Evolutionary conservation across 2,797 vertebrate species (phyloP), one percentile per base, ranked within the genome.

Genomic region (Philypnodon macrostomus): DNA sequence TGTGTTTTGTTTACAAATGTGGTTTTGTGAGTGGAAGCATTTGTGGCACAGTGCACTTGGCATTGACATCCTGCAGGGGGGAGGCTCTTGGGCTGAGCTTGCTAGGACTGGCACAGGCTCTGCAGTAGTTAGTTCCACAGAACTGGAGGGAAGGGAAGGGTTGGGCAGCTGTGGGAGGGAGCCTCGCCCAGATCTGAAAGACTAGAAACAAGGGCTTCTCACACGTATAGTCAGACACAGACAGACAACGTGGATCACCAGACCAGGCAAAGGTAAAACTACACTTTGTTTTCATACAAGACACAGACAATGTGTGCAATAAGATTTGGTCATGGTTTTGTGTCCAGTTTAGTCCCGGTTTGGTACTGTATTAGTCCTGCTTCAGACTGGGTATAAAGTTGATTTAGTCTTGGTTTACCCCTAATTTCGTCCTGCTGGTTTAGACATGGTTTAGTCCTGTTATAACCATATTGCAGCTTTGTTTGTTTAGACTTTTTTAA

Each of bases 131-230:
- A n/a, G n/a, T n/a, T n/a, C n/a, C n/a, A n/a, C n/a, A 11, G 21
- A 18, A 56, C 44, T 49, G 44, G 38, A 67, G 56, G 26, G 30
- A 59, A 63, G 80, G 85, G 81, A 50, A 42, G 80, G 87, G 84
- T 52, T 75, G 84, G 85, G 86, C 81, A 31, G 48, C 65, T 48
- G 65, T 27, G 14, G 61, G 52, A 80, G 14, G 61, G 47, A 77
- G 79, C 73, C 83, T 79, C 80, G 44, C 81, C 83, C 84, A 56
- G 47, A 70, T 79, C 67, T 80, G 58, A 79, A 80, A 81, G 78
- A 79, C 46, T 60, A 70, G 60, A 42, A 8, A 27, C 29, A 30
- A 50, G 4, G 39, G 34, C 61, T 84, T 85, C 74, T 44, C 73
- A 61, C 56, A 17, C 51, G 52, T 55, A 80, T 53, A 77, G n/a